These are phyloP conservation scores for Stegana nigrithorax DNA, from an alignment of 2,888 invertebrate species.

Conservation along the genomic window DNA sequence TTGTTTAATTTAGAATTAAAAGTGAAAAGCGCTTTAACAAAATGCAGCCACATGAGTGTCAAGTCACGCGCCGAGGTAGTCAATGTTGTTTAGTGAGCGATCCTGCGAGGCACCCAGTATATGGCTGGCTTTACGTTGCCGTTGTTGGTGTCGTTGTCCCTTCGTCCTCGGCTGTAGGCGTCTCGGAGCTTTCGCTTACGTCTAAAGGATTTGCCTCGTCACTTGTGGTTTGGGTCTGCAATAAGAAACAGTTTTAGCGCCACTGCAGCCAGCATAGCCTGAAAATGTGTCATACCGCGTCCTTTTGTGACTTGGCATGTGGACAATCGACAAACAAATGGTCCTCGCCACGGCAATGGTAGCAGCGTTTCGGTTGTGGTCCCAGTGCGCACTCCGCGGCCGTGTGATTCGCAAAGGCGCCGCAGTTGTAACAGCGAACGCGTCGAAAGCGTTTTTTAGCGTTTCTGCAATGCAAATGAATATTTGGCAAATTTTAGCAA, in stretches of 20 bases:
- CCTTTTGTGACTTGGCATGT: too few species aligned
- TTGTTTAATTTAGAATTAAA: background rate
- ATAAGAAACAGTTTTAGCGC: slow-evolving; percentile 2
- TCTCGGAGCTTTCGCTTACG: background rate
- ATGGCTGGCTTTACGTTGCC: slow-evolving; percentile 13
- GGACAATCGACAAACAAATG: slow-evolving; percentile 93
- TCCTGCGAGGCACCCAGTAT: too few species aligned
- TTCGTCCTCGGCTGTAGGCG: slow-evolving; percentile 18
- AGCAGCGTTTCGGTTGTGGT: slow-evolving; percentile 91
- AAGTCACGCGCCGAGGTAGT: slow-evolving; percentile 17
- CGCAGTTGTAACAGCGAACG: slow-evolving; percentile 93
- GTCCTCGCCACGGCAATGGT: slow-evolving; percentile 88
- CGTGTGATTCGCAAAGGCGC: slow-evolving; percentile 92
- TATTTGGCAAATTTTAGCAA: background rate
- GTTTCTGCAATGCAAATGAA: slow-evolving; percentile 35
- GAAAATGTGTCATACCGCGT: slow-evolving; percentile 20
- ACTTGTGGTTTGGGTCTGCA: slow-evolving; percentile 43
- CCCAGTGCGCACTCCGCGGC: slow-evolving; percentile 90
- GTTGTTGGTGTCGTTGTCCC: slow-evolving; percentile 20
- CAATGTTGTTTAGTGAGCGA: too few species aligned
- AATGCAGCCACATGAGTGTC: background rate
- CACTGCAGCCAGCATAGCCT: too few species aligned
- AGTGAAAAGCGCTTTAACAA: slow-evolving; percentile 38
- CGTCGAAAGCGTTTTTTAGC: slow-evolving; percentile 85
- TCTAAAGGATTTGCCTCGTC: slow-evolving; percentile 25